These are phyloP conservation scores for Rhinopomastus cyanomelas DNA, from an alignment of 2,113 vertebrate species.

Conservation along the genomic window DNA sequence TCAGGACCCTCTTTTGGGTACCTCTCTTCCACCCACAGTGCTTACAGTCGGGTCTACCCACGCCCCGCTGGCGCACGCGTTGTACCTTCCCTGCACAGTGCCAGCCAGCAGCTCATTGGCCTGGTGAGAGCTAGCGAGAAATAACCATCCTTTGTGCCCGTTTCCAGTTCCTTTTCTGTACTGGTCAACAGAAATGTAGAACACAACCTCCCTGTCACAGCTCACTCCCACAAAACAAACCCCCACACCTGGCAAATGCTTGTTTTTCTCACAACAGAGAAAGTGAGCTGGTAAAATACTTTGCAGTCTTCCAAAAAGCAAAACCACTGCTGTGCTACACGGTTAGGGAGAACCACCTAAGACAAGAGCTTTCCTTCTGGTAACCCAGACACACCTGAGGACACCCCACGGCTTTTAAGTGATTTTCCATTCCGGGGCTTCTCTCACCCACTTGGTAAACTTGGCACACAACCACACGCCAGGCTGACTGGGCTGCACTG, in stretches of 20 bases:
- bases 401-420: neutral
- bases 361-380: neutral
- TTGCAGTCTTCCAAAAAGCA: neutral
- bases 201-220: neutral
- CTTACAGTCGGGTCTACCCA: neutral
- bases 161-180: neutral
- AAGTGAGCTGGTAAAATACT: conserved; percentile 7
- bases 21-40: neutral
- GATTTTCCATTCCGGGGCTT: neutral
- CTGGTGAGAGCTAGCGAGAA: neutral
- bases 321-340: neutral
- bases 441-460: neutral
- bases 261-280: neutral
- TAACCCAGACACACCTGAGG: neutral
- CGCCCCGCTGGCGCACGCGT: accelerated
- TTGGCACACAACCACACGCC: neutral
- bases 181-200: neutral
- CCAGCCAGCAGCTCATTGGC: neutral
- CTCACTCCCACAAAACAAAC: neutral
- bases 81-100: neutral
- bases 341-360: neutral
- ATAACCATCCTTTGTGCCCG: neutral
- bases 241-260: neutral
- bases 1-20: neutral
- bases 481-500: neutral